These are phyloP conservation scores for Chondrilla cf. caribensis DNA, from an alignment of 37 sponge, comb jelly and placozoan species.

Conservation along the genomic window DNA sequence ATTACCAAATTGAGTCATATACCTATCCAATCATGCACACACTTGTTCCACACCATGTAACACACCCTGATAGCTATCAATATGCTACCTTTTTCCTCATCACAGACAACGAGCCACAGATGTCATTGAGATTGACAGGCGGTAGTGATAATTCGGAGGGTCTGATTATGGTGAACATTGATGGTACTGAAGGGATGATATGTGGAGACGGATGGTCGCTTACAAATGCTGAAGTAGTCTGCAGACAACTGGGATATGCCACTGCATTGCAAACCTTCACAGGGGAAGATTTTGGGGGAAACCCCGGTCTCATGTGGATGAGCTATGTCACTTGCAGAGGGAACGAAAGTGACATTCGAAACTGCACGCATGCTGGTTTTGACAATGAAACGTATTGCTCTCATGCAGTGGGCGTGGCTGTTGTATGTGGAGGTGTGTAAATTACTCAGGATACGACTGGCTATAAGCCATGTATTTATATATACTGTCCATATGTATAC, in stretches of 20 bases:
- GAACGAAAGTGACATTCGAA: not conserved
- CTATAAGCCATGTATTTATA: too few species aligned
- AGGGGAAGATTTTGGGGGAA: slow-evolving; percentile 5
- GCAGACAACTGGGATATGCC: slow-evolving; percentile 13
- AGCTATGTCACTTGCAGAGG: slow-evolving; percentile 6
- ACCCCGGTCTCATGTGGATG: slow-evolving; percentile 9
- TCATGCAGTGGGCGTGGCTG: slow-evolving; percentile 17
- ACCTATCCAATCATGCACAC: too few species aligned
- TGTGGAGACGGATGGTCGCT: slow-evolving; percentile 21
- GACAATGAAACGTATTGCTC: not conserved
- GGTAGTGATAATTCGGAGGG: not conserved
- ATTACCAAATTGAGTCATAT: too few species aligned
- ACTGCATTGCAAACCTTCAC: not conserved
- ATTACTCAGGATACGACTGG: too few species aligned
- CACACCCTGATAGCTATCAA: too few species aligned
- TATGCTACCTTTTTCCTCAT: too few species aligned
- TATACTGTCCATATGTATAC: too few species aligned
- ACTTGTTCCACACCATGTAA: too few species aligned
- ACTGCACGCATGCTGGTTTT: slow-evolving; percentile 8
- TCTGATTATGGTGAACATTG: not conserved
- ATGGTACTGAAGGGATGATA: not conserved
- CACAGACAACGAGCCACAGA: too few species aligned
- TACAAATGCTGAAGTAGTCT: not conserved
- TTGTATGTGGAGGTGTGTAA: slow-evolving; percentile 12
- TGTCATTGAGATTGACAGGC: too few species aligned